These are phyloP conservation scores for Leptinotarsa undecemlineata DNA, from an alignment of 1,140 invertebrate genomes.

Conservation along the genomic window DNA sequence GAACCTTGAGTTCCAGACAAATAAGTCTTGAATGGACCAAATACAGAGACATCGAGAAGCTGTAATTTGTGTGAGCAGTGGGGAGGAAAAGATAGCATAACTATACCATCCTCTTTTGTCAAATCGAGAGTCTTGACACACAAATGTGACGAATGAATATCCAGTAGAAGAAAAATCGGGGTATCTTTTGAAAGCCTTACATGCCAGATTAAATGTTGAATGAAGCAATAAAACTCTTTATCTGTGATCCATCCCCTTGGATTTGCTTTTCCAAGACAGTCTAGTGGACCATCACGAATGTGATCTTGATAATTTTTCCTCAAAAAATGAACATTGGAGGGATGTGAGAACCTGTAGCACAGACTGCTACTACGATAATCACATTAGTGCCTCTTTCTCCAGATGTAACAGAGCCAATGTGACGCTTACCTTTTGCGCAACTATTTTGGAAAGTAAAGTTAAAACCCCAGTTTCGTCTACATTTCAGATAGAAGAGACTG, in stretches of 20 bases:
- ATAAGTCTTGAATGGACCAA: no score
- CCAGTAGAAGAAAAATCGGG: neutral
- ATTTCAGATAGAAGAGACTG: conserved; percentile 15
- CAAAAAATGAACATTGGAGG: conserved; percentile 43
- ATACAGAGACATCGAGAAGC: no score
- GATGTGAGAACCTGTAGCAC: conserved; percentile 42
- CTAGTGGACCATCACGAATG: conserved; percentile 22
- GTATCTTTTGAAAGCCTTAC: neutral
- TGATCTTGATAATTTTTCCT: conserved; percentile 34
- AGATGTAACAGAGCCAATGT: neutral
- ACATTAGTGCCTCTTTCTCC: conserved; percentile 36
- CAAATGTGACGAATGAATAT: neutral
- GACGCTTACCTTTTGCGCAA: neutral
- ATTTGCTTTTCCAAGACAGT: neutral
- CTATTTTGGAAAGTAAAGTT: conserved; percentile 4
- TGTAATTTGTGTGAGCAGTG: no score
- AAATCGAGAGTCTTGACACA: neutral
- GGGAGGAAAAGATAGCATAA: no score
- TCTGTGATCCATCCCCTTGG: conserved; percentile 20
- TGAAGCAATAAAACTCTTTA: conserved; percentile 10
- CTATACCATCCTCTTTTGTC: no score
- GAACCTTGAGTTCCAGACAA: no score
- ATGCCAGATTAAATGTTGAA: conserved; percentile 2
- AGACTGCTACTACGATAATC: conserved; percentile 23
- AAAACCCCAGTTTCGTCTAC: conserved; percentile 19